Conservation (phyloP, 2,888 invertebrate genomes). For the Ferdinandea cuprea region DNA sequence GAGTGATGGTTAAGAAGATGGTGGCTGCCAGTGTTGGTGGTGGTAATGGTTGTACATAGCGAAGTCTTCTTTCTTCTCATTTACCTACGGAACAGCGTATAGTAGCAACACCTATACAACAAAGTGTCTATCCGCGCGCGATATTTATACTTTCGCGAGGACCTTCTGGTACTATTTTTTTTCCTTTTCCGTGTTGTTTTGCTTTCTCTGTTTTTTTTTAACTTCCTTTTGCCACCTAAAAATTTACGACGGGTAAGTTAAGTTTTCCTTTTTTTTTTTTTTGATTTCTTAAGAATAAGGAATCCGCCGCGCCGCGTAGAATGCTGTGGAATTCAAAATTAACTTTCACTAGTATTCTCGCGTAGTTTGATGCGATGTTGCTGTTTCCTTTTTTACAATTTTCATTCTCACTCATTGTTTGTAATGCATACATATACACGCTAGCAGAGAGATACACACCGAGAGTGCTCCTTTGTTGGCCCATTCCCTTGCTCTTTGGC, state of each 20-base stretch:
- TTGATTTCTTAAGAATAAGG: conserved; percentile 69
- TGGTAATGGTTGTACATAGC: conserved; percentile 63
- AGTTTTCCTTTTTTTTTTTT: conserved; percentile 21
- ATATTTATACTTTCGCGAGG: conserved; percentile 73
- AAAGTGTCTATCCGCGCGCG: conserved; percentile 69
- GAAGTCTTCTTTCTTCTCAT: conserved; percentile 58
- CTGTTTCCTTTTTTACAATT: conserved; percentile 54
- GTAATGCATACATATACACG: conserved; percentile 53
- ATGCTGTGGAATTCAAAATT: conserved; percentile 69
- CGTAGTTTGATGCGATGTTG: conserved; percentile 71
- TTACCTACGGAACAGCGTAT: conserved; percentile 57
- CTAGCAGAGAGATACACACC: conserved; percentile 23
- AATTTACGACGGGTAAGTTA: conserved; percentile 42
- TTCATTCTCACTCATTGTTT: conserved; percentile 68
- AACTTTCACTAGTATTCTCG: conserved; percentile 71
- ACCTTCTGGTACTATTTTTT: conserved; percentile 61
- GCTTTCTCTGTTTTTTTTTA: conserved; percentile 37
- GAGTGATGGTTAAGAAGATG: conserved; percentile 44
- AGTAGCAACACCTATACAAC: conserved; percentile 69
- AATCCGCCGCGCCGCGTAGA: conserved; percentile 60
- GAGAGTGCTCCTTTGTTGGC: conserved; percentile 62
- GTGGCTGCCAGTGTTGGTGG: conserved; percentile 41
- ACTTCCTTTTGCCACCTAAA: conserved; percentile 55
- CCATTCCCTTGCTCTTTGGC: conserved; percentile 52
- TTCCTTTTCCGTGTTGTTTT: conserved; percentile 25